These are phyloP conservation scores for Steatornis caripensis DNA, from an alignment of 2,113 vertebrate species.

Conservation along the genomic window DNA sequence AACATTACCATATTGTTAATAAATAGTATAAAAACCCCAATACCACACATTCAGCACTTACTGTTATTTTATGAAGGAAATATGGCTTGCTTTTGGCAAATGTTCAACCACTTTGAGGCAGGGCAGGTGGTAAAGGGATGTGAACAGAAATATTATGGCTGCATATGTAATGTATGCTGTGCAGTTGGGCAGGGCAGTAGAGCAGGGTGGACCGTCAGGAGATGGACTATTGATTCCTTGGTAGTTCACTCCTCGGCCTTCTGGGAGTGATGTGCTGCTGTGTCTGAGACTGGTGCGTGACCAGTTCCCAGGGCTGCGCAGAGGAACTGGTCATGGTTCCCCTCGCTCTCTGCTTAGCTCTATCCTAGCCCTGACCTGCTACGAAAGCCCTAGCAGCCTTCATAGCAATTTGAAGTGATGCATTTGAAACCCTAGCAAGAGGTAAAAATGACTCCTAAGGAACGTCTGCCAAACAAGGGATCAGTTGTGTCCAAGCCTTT, in stretches of 20 bases:
- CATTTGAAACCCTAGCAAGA: not conserved
- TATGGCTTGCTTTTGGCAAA: not conserved
- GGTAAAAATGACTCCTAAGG: not conserved
- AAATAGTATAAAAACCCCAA: not conserved
- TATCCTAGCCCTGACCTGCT: not conserved
- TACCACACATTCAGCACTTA: not conserved
- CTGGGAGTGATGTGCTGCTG: not conserved
- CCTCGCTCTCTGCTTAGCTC: not conserved
- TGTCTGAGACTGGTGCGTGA: not conserved
- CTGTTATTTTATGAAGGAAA: not conserved
- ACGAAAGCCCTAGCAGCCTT: not conserved
- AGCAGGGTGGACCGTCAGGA: not conserved
- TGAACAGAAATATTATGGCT: not conserved
- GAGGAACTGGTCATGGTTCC: not conserved
- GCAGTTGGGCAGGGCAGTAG: not conserved
- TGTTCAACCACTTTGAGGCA: not conserved
- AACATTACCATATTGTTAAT: not conserved
- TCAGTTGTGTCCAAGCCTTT: not conserved
- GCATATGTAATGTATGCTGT: not conserved
- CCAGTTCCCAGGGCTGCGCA: not conserved
- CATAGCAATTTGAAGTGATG: not conserved
- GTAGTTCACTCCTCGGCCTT: not conserved
- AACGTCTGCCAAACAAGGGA: not conserved
- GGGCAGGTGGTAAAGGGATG: not conserved
- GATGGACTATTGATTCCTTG: not conserved